These are phyloP conservation scores for Limnephilus marmoratus DNA, from an alignment of 2,888 invertebrate genomes.

Conservation along the genomic window DNA sequence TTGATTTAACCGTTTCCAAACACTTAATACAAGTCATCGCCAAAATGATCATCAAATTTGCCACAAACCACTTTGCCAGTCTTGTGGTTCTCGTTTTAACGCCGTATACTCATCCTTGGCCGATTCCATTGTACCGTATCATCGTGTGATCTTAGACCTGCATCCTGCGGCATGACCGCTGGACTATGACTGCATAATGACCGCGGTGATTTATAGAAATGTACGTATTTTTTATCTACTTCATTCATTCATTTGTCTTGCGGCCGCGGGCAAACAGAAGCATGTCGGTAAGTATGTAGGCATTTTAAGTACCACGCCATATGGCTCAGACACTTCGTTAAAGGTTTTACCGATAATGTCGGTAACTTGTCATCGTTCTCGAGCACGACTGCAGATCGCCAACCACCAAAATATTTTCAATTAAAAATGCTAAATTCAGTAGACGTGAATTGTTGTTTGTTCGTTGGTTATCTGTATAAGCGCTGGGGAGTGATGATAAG, in stretches of 20 bases:
- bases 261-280: neutral
- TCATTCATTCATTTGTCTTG: neutral
- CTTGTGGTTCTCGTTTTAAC: conserved; percentile 28
- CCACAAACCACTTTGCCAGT: conserved; percentile 7
- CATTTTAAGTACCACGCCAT: neutral
- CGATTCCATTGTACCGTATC: conserved; percentile 47
- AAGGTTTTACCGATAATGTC: no score
- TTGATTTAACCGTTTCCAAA: neutral
- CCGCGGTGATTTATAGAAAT: conserved; percentile 56
- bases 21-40: neutral
- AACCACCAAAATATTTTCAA: no score
- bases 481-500: no score
- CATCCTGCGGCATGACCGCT: conserved; percentile 56
- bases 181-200: conserved; percentile 53
- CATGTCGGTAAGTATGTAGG: neutral
- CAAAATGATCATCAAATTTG: conserved; percentile 29
- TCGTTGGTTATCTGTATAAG: no score
- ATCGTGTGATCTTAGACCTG: conserved; percentile 51
- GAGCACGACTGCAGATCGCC: no score
- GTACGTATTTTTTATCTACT: conserved; percentile 35
- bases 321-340: no score
- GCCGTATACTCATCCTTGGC: conserved; percentile 39
- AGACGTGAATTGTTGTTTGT: no score
- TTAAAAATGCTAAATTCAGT: no score
- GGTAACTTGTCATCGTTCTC: no score